phyloP scores from a whole-genome alignment of 2,113 vertebrate species.

The Semnopithecus entellus region DNA sequence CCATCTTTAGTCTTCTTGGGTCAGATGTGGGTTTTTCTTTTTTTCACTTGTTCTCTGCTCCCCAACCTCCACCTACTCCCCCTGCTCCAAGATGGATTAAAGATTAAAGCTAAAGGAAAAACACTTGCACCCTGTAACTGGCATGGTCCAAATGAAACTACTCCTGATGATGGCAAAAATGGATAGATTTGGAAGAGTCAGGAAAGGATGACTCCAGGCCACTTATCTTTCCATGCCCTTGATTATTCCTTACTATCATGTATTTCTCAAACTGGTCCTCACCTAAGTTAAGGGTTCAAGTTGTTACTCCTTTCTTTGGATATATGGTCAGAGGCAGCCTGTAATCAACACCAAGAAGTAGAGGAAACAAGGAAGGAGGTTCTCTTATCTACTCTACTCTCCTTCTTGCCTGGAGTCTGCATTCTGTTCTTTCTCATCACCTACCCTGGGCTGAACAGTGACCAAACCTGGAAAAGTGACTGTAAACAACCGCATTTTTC shows the following conservation, averaged over 20 bases:
- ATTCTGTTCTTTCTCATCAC: slow-evolving; percentile 8
- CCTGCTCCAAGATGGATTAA: background rate
- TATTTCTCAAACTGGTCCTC: background rate
- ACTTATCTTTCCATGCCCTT: background rate
- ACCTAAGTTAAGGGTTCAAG: background rate
- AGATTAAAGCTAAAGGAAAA: background rate
- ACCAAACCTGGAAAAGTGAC: background rate
- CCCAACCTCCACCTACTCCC: background rate
- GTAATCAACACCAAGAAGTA: background rate
- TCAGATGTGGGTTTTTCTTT: background rate
- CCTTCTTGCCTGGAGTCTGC: background rate
- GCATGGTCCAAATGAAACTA: background rate
- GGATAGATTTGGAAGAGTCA: background rate
- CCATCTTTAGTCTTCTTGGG: background rate
- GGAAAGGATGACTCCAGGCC: background rate
- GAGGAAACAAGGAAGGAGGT: background rate
- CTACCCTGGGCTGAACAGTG: background rate
- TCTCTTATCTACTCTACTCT: background rate
- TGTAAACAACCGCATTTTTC: background rate
- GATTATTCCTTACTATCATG: background rate
- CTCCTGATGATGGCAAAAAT: background rate
- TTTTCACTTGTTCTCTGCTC: background rate
- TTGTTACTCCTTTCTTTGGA: background rate
- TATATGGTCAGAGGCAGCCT: background rate
- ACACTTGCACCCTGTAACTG: background rate